Conservation (phyloP, 2,888 invertebrate genomes). For the Hydropsyche betteni region DNA sequence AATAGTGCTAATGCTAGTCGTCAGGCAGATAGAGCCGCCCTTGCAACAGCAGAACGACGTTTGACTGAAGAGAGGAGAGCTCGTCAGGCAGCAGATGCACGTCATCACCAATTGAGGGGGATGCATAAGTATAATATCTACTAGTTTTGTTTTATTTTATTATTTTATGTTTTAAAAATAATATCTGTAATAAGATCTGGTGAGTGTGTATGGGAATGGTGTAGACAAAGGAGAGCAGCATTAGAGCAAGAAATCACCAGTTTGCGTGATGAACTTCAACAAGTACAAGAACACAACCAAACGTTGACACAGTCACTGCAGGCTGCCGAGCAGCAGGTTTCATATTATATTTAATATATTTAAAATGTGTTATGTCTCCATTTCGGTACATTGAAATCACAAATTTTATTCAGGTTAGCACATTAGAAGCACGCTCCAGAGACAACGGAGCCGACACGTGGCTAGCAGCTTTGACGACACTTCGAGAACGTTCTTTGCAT, state of each 20-base stretch:
- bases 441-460: slow-evolving; percentile 76
- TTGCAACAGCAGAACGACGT: slow-evolving; percentile 80
- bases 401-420: slow-evolving; percentile 55
- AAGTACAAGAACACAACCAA: slow-evolving; percentile 56
- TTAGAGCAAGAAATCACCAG: slow-evolving; percentile 58
- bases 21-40: slow-evolving; percentile 80
- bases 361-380: background rate
- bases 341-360: background rate
- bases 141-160: background rate
- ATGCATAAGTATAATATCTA: slow-evolving; percentile 26
- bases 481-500: slow-evolving; percentile 91
- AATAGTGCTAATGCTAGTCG: slow-evolving; percentile 78
- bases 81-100: slow-evolving; percentile 74
- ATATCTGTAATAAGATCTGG: slow-evolving; percentile 51
- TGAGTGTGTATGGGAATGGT: slow-evolving; percentile 59
- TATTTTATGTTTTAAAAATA: background rate
- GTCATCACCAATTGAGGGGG: slow-evolving; percentile 53
- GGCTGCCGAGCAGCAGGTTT: slow-evolving; percentile 58
- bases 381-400: background rate
- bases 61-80: slow-evolving; percentile 86
- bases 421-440: slow-evolving; percentile 63
- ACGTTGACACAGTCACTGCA: slow-evolving; percentile 57
- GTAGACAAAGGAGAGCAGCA: slow-evolving; percentile 46
- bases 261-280: slow-evolving; percentile 59
- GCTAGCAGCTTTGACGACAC: slow-evolving; percentile 79